phyloP scores from a whole-genome alignment of 2,113 vertebrate genomes.

The Pelecanoides urinatrix region DNA sequence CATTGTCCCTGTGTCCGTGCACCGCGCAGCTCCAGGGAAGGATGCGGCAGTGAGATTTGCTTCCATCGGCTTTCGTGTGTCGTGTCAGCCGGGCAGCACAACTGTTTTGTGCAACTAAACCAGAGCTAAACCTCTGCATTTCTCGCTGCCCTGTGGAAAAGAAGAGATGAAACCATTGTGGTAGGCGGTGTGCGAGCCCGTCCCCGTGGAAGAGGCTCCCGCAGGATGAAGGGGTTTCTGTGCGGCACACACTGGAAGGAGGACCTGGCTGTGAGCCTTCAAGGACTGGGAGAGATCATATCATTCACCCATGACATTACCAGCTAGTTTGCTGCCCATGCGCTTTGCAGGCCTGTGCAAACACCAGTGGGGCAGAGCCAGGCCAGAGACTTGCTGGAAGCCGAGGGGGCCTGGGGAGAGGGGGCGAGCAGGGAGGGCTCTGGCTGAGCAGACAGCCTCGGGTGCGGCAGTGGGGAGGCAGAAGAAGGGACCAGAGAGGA shows the following conservation, averaged over 20 bases:
- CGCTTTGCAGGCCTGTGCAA: background rate
- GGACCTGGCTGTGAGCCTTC: background rate
- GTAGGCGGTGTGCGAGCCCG: fast-evolving
- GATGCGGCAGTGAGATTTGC: fast-evolving
- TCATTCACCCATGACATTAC: fast-evolving
- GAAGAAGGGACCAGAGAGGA: background rate
- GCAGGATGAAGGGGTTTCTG: background rate
- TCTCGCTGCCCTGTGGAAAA: background rate
- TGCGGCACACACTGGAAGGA: fast-evolving
- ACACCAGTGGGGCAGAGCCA: background rate
- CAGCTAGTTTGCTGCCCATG: background rate
- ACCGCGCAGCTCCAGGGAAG: background rate
- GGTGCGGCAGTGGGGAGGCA: background rate
- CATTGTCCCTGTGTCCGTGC: background rate
- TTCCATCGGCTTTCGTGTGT: fast-evolving
- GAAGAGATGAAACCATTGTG: too few species aligned
- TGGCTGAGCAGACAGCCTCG: background rate
- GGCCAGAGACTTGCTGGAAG: background rate
- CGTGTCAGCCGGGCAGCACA: fast-evolving
- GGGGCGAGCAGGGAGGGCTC: background rate
- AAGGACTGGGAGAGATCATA: fast-evolving
- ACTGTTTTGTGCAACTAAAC: background rate
- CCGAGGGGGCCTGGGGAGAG: fast-evolving
- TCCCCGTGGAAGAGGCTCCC: background rate
- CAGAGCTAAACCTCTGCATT: background rate